These are phyloP conservation scores for Eubasilissa splendida DNA, from an alignment of 2,888 invertebrate genomes.

Conservation along the genomic window DNA sequence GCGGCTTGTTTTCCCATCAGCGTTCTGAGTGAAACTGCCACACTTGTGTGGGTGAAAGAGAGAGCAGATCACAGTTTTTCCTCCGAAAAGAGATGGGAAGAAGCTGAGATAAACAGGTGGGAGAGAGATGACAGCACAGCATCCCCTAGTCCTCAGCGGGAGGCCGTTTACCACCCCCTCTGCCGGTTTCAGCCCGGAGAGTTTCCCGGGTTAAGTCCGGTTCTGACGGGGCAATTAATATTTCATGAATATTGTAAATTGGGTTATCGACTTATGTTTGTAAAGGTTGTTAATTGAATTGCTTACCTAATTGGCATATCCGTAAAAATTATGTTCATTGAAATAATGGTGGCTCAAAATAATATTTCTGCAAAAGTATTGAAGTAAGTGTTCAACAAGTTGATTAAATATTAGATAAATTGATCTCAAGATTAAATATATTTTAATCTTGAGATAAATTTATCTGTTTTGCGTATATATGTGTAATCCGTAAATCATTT, in stretches of 20 bases:
- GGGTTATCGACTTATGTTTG: constrained; percentile 11
- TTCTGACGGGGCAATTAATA: constrained; percentile 33
- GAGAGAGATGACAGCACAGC: constrained; percentile 42
- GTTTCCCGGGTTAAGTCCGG: background rate
- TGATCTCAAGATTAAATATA: too few relatives aligned
- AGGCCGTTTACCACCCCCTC: constrained; percentile 23
- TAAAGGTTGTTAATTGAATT: background rate
- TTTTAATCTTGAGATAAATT: too few relatives aligned
- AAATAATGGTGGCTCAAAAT: too few relatives aligned
- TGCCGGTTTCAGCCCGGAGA: constrained; percentile 27
- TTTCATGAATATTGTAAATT: constrained; percentile 1
- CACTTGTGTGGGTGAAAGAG: constrained; percentile 45
- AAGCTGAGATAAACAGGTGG: background rate
- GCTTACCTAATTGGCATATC: too few relatives aligned
- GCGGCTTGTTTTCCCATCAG: constrained; percentile 49
- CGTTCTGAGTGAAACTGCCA: constrained; percentile 51
- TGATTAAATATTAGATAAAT: too few relatives aligned
- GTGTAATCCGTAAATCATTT: too few relatives aligned
- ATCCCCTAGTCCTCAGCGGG: constrained; percentile 39
- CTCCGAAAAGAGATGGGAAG: constrained; percentile 33
- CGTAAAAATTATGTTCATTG: too few relatives aligned
- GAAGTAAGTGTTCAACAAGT: too few relatives aligned
- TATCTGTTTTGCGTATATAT: too few relatives aligned
- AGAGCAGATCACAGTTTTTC: constrained; percentile 35
- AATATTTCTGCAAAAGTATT: too few relatives aligned